Evolutionary conservation across 2,797 vertebrate species (phyloP).

Genomic region (Sandelia bainsii): DNA sequence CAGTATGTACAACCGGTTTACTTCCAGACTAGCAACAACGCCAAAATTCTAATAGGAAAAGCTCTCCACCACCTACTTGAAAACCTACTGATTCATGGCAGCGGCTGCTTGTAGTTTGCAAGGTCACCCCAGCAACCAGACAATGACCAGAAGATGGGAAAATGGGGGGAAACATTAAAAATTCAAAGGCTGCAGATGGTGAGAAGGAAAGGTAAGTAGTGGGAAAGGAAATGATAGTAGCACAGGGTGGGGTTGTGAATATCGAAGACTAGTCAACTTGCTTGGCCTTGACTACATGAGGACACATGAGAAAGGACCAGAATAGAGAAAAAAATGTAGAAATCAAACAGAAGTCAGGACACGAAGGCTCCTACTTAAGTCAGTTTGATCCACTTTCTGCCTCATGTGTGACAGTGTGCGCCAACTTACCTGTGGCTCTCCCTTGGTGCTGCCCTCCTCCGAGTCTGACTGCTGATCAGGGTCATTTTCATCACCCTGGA

Average conservation of each 20-base stretch:
- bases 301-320: slow-evolving; percentile 7
- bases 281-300: slow-evolving; percentile 36
- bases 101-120: slow-evolving; percentile 18
- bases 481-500: slow-evolving; percentile 96
- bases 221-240: slow-evolving; percentile 41
- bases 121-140: slow-evolving; percentile 48
- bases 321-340: slow-evolving; percentile 15
- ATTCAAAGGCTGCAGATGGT: slow-evolving; percentile 41
- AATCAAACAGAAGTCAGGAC: slow-evolving; percentile 23
- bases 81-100: slow-evolving; percentile 33
- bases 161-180: slow-evolving; percentile 18
- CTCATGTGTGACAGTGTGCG: background rate
- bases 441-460: slow-evolving; percentile 93
- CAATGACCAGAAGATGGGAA: slow-evolving; percentile 68
- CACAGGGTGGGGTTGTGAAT: slow-evolving; percentile 16
- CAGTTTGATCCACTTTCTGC: slow-evolving; percentile 23
- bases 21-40: background rate
- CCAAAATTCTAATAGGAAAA: background rate
- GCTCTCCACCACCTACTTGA: background rate
- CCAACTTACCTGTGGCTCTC: slow-evolving; percentile 89
- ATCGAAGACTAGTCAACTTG: slow-evolving; percentile 52
- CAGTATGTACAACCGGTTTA: background rate
- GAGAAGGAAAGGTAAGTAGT: slow-evolving; percentile 14
- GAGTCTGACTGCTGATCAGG: slow-evolving; percentile 94
- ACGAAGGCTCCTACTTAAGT: slow-evolving; percentile 24